Conservation (phyloP, 2,888 invertebrate species). For the Nowickia ferox region DNA sequence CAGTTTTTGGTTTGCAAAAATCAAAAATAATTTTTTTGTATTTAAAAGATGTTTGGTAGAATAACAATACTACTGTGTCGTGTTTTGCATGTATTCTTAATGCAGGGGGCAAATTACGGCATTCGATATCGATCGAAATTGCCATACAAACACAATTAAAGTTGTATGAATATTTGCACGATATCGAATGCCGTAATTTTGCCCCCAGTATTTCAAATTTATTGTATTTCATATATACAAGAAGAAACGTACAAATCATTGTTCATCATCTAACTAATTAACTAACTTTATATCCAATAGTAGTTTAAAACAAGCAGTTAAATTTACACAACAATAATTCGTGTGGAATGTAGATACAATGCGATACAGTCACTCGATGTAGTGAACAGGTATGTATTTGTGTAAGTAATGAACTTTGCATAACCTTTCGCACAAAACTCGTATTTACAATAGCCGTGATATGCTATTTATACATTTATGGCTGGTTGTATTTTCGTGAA, state of each 20-base stretch:
- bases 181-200: too few species aligned
- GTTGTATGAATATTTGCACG: too few species aligned
- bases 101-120: too few species aligned
- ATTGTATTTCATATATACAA: too few species aligned
- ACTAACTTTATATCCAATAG: background rate
- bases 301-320: background rate
- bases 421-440: conserved; percentile 43
- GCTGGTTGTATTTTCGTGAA: background rate
- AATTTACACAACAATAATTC: background rate
- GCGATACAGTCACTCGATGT: background rate
- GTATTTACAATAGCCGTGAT: background rate
- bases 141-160: too few species aligned
- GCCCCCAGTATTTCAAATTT: too few species aligned
- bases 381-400: background rate
- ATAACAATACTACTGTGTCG: too few species aligned
- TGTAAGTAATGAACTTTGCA: conserved; percentile 47
- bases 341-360: background rate
- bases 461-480: background rate
- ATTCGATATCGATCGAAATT: too few species aligned
- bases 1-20: too few species aligned
- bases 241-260: background rate
- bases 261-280: background rate
- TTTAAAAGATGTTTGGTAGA: too few species aligned
- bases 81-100: too few species aligned
- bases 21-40: too few species aligned